Evolutionary conservation across 2,113 vertebrate genomes (phyloP), one percentile per base, ranked within the genome.

Genomic region (Electrona antarctica): DNA sequence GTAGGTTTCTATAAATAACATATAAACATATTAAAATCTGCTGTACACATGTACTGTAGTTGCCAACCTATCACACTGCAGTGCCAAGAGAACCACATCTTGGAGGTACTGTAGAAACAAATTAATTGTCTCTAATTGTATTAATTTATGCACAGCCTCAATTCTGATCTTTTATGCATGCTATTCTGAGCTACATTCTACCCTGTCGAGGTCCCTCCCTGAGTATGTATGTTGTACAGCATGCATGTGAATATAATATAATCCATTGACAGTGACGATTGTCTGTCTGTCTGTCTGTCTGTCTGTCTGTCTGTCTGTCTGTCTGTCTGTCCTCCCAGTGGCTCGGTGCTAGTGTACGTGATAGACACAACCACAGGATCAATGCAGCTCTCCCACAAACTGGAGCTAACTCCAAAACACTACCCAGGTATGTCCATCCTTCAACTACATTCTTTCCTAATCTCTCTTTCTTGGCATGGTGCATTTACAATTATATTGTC

Each of bases 331-430:
- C 46, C 3, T 73, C 91, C 3, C 91, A 99, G 98, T 8, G 97
- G 98, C 67, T 95, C 95, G 9, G 98, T 99, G 76, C 93, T 98
- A 81, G 98, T 99, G 70, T 99, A 96, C 90, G 96, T 95, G 29
- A 94, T 99, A 70, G 98, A 99, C 91, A 96, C 93, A 74, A 92
- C 96, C 3, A 98, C 96, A 50, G 97, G 97, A 62, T 95, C 96
- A 61, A 98, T 99, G 98, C 96, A 97, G 86, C 92, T 99, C 11
- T 98, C 97, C 50, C 98, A 99, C 92, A 99, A 95, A 84, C 92
- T 99, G 91, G 97, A 99, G 82, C 90, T 99, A 76, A 98, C 97
- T 79, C 95, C 98, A 60, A 99, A 99, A 93, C 97, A 99, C 67
- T 99, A 98, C 87, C 98, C 98, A 88, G 97, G 98, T 99, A 90